Conservation (phyloP, 2,113 vertebrate species). For the Cololabis saira region DNA sequence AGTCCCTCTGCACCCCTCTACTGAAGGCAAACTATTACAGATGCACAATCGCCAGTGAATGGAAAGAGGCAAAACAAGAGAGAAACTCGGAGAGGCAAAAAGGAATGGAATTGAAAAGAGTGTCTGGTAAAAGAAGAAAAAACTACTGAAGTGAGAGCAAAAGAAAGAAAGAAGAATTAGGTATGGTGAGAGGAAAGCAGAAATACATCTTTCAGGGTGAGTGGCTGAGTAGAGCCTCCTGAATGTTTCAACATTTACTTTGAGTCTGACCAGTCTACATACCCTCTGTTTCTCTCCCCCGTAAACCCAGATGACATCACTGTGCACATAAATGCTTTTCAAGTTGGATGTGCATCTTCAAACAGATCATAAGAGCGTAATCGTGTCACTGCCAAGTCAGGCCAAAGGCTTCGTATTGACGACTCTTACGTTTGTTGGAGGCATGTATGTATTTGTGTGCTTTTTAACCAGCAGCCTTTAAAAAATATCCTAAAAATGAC, state of each 20-base stretch:
- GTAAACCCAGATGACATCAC: conserved; percentile 27
- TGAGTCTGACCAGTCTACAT: conserved; percentile 15
- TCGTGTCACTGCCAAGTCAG: conserved; percentile 42
- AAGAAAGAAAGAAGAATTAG: neutral
- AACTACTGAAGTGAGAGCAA: conserved; percentile 1
- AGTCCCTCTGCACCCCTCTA: conserved; percentile 30
- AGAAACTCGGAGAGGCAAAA: neutral
- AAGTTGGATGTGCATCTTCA: conserved; percentile 48
- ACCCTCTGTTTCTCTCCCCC: neutral
- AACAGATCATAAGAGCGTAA: conserved; percentile 48
- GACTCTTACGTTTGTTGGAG: conserved; percentile 1
- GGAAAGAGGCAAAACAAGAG: conserved; percentile 15
- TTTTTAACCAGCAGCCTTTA: conserved; percentile 2
- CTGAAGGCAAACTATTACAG: conserved; percentile 40
- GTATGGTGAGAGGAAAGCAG: neutral
- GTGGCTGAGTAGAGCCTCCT: conserved; percentile 29
- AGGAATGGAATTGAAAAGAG: neutral
- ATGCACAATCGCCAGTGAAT: conserved; percentile 15
- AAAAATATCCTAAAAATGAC: conserved; percentile 32
- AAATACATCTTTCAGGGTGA: conserved; percentile 12
- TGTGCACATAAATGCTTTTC: conserved; percentile 13
- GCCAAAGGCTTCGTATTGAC: conserved; percentile 25
- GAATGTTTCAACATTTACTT: conserved; percentile 54
- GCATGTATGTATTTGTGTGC: neutral
- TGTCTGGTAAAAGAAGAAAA: neutral